These are phyloP conservation scores for Microtus ochrogaster DNA, from an alignment of 2,113 vertebrate species.

Conservation along the genomic window DNA sequence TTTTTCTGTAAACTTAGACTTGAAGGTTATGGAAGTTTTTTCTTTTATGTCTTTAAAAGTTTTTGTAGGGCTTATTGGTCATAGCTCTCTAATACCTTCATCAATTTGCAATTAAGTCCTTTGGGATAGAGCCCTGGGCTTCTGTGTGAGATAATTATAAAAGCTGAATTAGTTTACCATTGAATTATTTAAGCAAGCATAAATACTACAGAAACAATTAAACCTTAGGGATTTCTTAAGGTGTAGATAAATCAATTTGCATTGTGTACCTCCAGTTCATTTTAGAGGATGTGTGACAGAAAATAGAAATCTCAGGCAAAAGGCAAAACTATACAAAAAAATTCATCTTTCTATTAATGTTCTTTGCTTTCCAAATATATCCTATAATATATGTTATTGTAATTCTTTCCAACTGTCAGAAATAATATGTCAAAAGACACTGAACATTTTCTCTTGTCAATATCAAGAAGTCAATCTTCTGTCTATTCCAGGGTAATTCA, in stretches of 20 bases:
- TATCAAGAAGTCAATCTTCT: constrained; percentile 85
- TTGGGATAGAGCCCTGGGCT: constrained; percentile 82
- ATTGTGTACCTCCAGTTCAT: constrained; percentile 68
- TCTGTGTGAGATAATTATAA: constrained; percentile 87
- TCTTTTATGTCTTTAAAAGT: constrained; percentile 57
- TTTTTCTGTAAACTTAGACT: constrained; percentile 26
- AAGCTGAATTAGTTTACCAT: constrained; percentile 87
- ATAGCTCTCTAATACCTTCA: constrained; percentile 85
- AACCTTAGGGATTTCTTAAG: constrained; percentile 78
- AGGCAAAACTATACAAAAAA: constrained; percentile 60
- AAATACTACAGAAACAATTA: constrained; percentile 84
- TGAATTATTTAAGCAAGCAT: constrained; percentile 89
- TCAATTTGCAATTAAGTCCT: constrained; percentile 85
- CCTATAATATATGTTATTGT: constrained; percentile 80
- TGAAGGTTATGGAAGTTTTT: constrained; percentile 50
- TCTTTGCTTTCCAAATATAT: constrained; percentile 75
- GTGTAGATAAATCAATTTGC: constrained; percentile 73
- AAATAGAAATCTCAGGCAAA: constrained; percentile 75
- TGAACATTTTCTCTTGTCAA: constrained; percentile 84
- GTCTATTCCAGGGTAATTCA: constrained; percentile 83
- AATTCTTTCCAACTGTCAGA: constrained; percentile 82
- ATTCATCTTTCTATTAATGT: constrained; percentile 68
- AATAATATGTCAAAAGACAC: constrained; percentile 83
- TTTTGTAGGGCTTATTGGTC: constrained; percentile 77
- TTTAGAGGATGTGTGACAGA: constrained; percentile 66